phyloP scores from a whole-genome alignment of 2,797 vertebrate genomes.

The Anabacerthia variegaticeps region DNA sequence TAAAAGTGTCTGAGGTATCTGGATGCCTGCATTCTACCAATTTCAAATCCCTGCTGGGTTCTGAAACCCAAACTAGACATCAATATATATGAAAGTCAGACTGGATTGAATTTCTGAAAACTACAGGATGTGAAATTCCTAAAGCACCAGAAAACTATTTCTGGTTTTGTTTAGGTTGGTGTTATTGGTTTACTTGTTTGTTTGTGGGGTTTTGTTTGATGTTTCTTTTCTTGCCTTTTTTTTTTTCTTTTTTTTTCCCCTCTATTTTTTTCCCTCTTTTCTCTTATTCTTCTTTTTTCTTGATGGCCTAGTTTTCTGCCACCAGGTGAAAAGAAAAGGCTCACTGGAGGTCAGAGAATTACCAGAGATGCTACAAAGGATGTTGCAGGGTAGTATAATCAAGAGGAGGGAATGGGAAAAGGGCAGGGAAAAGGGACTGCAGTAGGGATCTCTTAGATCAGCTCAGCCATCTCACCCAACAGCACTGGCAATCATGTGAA shows the following conservation, averaged over 20 bases:
- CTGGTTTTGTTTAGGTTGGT: background rate
- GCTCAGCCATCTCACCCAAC: background rate
- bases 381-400: background rate
- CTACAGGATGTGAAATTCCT: background rate
- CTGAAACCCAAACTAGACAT: background rate
- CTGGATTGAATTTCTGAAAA: background rate
- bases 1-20: background rate
- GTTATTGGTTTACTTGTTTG: background rate
- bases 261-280: fast-evolving
- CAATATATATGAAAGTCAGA: background rate
- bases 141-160: background rate
- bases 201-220: background rate
- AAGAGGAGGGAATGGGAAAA: background rate
- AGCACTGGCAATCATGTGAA: background rate
- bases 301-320: background rate
- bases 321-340: background rate
- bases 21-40: background rate
- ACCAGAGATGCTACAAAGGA: background rate
- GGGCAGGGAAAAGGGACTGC: background rate
- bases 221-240: background rate
- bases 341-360: background rate
- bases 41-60: background rate
- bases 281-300: background rate
- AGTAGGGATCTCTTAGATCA: background rate
- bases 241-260: fast-evolving